Conservation (phyloP, 2,888 invertebrate species). For the Oxycera nigricornis region DNA sequence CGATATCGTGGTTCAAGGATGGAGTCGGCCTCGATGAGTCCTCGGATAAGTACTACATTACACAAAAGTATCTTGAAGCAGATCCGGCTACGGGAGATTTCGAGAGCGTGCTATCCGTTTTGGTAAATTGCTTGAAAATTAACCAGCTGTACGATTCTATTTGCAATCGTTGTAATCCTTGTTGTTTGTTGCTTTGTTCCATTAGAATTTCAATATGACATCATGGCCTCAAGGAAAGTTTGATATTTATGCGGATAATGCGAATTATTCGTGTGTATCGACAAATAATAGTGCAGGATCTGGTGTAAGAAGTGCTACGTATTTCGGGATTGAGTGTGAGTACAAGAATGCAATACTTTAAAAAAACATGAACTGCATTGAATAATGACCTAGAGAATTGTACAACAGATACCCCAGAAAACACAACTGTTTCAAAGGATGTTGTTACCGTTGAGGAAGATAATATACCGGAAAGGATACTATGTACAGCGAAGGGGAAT, state of each 20-base stretch:
- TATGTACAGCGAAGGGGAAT: slow-evolving; percentile 65
- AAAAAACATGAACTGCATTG: neutral
- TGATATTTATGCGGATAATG: slow-evolving; percentile 78
- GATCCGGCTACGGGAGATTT: slow-evolving; percentile 85
- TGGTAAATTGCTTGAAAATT: slow-evolving; percentile 64
- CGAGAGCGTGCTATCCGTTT: slow-evolving; percentile 85
- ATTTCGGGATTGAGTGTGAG: slow-evolving; percentile 91
- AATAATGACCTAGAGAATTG: too few relatives aligned
- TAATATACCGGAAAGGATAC: slow-evolving; percentile 64
- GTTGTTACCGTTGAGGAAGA: slow-evolving; percentile 63
- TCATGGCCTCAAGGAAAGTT: slow-evolving; percentile 81
- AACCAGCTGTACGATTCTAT: neutral
- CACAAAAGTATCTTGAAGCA: slow-evolving; percentile 72
- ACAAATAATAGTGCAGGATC: slow-evolving; percentile 78
- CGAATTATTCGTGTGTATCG: slow-evolving; percentile 84
- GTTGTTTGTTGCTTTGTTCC: slow-evolving; percentile 2
- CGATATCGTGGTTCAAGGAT: slow-evolving; percentile 85
- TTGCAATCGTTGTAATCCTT: neutral
- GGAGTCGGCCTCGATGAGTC: slow-evolving; percentile 73
- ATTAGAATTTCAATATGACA: slow-evolving; percentile 82
- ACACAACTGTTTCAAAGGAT: slow-evolving; percentile 72
- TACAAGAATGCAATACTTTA: slow-evolving; percentile 50
- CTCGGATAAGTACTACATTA: slow-evolving; percentile 71
- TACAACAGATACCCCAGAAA: slow-evolving; percentile 79
- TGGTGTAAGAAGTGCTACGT: slow-evolving; percentile 82